phyloP scores from a whole-genome alignment of 2,113 vertebrate species.

The Chionodraco myersi region DNA sequence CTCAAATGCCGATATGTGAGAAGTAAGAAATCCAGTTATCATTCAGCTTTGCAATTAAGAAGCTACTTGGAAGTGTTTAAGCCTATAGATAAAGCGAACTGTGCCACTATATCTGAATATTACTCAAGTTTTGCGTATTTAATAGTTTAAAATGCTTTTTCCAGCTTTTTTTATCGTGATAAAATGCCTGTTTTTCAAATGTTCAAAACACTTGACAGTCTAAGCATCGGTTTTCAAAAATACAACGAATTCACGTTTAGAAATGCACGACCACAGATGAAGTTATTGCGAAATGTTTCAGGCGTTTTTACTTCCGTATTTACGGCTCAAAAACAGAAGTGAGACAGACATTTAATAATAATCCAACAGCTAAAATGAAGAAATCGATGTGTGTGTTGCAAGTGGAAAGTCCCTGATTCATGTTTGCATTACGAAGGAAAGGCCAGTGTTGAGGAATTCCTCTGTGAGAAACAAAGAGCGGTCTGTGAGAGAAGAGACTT shows the following conservation, averaged over 20 bases:
- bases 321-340: conserved; percentile 3
- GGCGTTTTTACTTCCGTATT: neutral
- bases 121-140: too few relatives aligned
- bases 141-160: neutral
- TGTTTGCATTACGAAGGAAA: conserved; percentile 16
- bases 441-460: conserved; percentile 3
- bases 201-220: too few relatives aligned
- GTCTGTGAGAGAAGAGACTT: conserved; percentile 1
- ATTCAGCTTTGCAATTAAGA: too few relatives aligned
- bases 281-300: too few relatives aligned
- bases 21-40: neutral
- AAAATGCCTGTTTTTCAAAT: too few relatives aligned
- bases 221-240: too few relatives aligned
- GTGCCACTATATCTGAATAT: too few relatives aligned
- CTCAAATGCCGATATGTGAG: neutral
- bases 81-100: too few relatives aligned
- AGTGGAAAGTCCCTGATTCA: conserved; percentile 4
- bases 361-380: neutral
- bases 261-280: too few relatives aligned
- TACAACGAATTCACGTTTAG: too few relatives aligned
- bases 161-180: too few relatives aligned
- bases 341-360: neutral
- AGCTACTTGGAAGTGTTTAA: neutral
- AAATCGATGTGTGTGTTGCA: neutral
- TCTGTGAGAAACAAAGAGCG: conserved; percentile 18